Base-by-base conservation (phyloP, 2,888 invertebrate species). In the Microplitis manilae region DNA sequence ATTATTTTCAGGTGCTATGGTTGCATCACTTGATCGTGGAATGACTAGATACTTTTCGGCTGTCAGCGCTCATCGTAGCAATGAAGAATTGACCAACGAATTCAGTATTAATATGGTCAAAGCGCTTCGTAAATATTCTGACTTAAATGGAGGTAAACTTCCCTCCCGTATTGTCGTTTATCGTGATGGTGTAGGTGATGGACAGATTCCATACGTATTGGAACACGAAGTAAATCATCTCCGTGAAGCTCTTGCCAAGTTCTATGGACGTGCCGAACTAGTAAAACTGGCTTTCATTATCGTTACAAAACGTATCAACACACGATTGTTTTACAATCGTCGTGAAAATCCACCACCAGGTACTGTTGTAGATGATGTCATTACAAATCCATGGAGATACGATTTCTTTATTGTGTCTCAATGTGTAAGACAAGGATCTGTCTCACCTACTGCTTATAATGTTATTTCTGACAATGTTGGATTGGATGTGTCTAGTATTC, bases 161-260 rank as follows among this genome's bases (percentile, higher is more conserved):
- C 98, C 98, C 0, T 91, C 92, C 0, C 92, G 93, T 0, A 95
- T 98, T 69, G 87, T 98, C 0, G 93, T 98, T 39, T 98, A 94
- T 89, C 93, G 98, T n/a, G 98, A 98, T 89, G 98, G 98, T 20
- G 98, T 98, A 0, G 97, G 98, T 1, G 98, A 98, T 83, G 98
- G 98, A 0, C 97, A 98, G 86, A 91, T 98, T 1, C 92, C 93
- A 0, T 94, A 94, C 78, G 97, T 98, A 0, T 91, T 92, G 8
- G 92, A 94, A 1, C 94, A 94, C 64, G 98, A 98, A 90, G 94
- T 97, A 0, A 88, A 83, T 0, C 89, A 91, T 7, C 91, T 95
- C 0, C 93, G 93, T 77, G 88, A 90, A 0, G 92, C 91, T 8
- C 86, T 96, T 0, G 85, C 88, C 0, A 90, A 91, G 5, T 86